Percentiles rank a stretch among this genome's conserved stretches.
These are phyloP conservation scores for Drosophila willistoni DNA, from an alignment of 1,140 invertebrate species.

Conservation along the genomic window DNA sequence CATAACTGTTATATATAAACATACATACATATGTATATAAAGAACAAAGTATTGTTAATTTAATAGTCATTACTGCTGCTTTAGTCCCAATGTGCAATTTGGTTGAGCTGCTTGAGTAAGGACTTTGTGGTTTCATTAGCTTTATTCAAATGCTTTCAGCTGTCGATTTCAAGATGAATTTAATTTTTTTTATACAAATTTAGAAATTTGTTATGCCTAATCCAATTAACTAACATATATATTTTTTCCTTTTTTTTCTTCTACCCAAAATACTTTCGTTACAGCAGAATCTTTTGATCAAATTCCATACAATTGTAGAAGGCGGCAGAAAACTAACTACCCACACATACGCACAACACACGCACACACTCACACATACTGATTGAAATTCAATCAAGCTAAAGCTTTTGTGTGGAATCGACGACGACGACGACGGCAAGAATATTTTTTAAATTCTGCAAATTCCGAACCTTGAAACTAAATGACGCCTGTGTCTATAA, in stretches of 20 bases:
- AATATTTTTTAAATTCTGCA: slow-evolving; percentile 38
- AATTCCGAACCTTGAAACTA: slow-evolving; percentile 62
- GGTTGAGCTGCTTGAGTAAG: background rate
- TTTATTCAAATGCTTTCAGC: background rate
- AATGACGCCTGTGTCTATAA: slow-evolving; percentile 75
- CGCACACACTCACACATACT: no score
- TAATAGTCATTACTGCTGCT: no score
- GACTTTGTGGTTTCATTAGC: slow-evolving; percentile 4
- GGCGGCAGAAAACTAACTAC: no score
- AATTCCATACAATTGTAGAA: background rate
- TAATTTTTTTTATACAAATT: background rate
- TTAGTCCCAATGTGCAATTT: background rate
- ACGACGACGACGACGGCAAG: slow-evolving; percentile 32
- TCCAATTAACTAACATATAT: slow-evolving; percentile 41
- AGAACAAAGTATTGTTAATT: no score
- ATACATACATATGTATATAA: no score
- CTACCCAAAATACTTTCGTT: slow-evolving; percentile 17
- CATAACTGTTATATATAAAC: no score
- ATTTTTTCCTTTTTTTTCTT: slow-evolving; percentile 3
- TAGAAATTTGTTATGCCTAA: slow-evolving; percentile 27
- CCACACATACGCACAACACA: no score
- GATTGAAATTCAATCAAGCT: slow-evolving; percentile 45
- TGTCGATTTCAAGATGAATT: slow-evolving; percentile 5
- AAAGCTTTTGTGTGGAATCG: slow-evolving; percentile 32
- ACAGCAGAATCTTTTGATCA: slow-evolving; percentile 35